Conservation (phyloP, 2,888 invertebrate genomes). For the Drosophila neotestacea region DNA sequence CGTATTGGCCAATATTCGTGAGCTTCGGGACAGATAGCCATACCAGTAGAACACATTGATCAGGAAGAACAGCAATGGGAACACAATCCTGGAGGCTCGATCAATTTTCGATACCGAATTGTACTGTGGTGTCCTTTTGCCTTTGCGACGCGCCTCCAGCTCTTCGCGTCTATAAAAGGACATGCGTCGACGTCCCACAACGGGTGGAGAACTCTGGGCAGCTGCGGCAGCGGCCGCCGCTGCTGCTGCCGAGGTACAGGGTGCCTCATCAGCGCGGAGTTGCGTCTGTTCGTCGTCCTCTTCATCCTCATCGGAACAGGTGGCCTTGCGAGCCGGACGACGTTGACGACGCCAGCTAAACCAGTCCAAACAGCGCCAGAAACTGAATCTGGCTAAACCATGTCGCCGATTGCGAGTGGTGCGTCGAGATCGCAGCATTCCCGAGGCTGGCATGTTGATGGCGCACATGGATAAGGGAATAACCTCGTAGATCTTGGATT, state of each 20-base stretch:
- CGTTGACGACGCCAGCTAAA: slow-evolving; percentile 57
- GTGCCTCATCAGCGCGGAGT: slow-evolving; percentile 74
- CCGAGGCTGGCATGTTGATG: slow-evolving; percentile 84
- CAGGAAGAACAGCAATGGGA: slow-evolving; percentile 90
- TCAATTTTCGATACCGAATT: slow-evolving; percentile 94
- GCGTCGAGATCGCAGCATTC: slow-evolving; percentile 57
- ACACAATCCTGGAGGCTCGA: slow-evolving; percentile 90
- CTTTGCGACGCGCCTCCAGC: slow-evolving; percentile 82
- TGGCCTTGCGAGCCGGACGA: slow-evolving; percentile 42
- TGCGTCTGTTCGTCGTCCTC: slow-evolving; percentile 83
- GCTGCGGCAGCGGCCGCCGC: slow-evolving; percentile 51
- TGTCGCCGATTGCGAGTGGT: slow-evolving; percentile 66
- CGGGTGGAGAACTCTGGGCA: slow-evolving; percentile 32
- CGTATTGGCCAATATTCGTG: slow-evolving; percentile 80
- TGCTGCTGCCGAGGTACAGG: slow-evolving; percentile 63
- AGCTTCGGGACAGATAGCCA: slow-evolving; percentile 89
- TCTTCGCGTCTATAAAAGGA: slow-evolving; percentile 83
- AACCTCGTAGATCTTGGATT: slow-evolving; percentile 87
- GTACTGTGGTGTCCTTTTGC: slow-evolving; percentile 87
- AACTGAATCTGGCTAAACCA: slow-evolving; percentile 46
- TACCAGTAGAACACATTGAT: slow-evolving; percentile 94
- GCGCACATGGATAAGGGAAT: slow-evolving; percentile 88
- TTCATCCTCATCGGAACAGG: slow-evolving; percentile 68
- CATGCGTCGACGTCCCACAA: slow-evolving; percentile 77
- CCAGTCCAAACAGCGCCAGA: slow-evolving; percentile 75